phyloP scores from a whole-genome alignment of 2,797 vertebrate genomes.

The Epinephelus malabaricus region DNA sequence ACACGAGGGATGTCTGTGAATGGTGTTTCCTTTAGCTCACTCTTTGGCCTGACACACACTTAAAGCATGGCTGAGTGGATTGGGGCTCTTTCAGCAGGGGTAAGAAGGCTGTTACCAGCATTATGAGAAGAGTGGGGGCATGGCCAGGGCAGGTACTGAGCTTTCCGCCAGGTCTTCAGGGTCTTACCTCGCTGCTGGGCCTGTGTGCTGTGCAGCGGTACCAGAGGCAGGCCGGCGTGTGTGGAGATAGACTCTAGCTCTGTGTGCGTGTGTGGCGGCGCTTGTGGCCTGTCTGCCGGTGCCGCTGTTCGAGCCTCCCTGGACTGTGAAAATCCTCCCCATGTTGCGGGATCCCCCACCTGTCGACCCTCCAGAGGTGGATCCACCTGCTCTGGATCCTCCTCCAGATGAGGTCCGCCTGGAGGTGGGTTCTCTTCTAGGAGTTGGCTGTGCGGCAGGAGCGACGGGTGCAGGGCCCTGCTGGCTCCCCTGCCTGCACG shows the following conservation, averaged over 20 bases:
- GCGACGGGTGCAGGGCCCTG: background rate
- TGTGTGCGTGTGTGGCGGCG: constrained; percentile 75
- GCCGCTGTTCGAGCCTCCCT: constrained; percentile 36
- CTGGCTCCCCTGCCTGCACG: constrained; percentile 74
- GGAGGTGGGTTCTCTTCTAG: constrained; percentile 25
- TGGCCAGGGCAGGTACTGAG: constrained; percentile 7
- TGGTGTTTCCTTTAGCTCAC: constrained; percentile 33
- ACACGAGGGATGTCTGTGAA: constrained; percentile 18
- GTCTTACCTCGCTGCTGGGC: constrained; percentile 86
- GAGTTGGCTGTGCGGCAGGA: background rate
- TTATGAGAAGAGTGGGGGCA: constrained; percentile 8
- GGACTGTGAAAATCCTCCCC: constrained; percentile 71
- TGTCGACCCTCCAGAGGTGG: constrained; percentile 31
- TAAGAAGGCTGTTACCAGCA: constrained; percentile 31
- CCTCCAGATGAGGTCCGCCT: constrained; percentile 12
- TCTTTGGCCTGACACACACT: constrained; percentile 31
- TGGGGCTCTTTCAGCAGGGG: constrained; percentile 43
- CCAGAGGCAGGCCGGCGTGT: constrained; percentile 55
- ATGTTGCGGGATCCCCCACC: constrained; percentile 55
- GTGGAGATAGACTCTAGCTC: constrained; percentile 56
- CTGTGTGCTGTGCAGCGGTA: constrained; percentile 70
- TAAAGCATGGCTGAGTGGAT: constrained; percentile 12
- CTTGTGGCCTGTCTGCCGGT: constrained; percentile 60
- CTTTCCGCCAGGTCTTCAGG: constrained; percentile 19
- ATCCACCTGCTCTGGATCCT: constrained; percentile 17